Conservation (phyloP, 2,113 vertebrate genomes). For the Colinus virginianus region DNA sequence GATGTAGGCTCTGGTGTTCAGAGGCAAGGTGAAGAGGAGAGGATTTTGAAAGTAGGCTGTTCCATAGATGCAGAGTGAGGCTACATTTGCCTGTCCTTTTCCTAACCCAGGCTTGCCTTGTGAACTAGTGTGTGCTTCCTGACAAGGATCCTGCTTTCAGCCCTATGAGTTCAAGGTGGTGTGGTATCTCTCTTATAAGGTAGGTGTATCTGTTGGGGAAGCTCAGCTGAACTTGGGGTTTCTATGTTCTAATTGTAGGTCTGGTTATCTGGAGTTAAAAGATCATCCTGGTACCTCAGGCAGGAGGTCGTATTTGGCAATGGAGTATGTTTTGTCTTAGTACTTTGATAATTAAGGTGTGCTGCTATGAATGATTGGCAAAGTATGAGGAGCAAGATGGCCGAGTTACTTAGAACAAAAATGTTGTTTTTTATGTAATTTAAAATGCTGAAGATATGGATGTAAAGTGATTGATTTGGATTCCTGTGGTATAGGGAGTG, state of each 20-base stretch:
- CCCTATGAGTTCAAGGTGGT: background rate
- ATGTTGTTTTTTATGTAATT: background rate
- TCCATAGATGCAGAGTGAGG: background rate
- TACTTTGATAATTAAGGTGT: background rate
- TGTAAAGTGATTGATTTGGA: background rate
- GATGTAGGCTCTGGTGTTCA: too few relatives aligned
- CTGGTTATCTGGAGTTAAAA: background rate
- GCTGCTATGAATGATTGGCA: background rate
- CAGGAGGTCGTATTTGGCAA: rapidly evolving
- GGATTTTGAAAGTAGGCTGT: background rate
- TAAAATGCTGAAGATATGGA: background rate
- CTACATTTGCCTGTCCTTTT: background rate
- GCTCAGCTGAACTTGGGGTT: background rate
- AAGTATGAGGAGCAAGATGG: background rate
- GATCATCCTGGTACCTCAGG: background rate
- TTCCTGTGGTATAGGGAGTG: background rate
- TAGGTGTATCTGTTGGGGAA: background rate
- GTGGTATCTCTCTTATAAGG: background rate
- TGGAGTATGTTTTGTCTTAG: background rate
- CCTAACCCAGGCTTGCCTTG: background rate
- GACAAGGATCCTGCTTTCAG: background rate
- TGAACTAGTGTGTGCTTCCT: background rate
- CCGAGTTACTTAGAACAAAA: background rate
- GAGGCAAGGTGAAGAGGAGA: background rate
- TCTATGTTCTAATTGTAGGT: background rate